Percentiles rank a stretch among this genome's conserved stretches.
Evolutionary conservation across 2,113 vertebrate species (phyloP).

Genomic region (Tetrao urogallus): DNA sequence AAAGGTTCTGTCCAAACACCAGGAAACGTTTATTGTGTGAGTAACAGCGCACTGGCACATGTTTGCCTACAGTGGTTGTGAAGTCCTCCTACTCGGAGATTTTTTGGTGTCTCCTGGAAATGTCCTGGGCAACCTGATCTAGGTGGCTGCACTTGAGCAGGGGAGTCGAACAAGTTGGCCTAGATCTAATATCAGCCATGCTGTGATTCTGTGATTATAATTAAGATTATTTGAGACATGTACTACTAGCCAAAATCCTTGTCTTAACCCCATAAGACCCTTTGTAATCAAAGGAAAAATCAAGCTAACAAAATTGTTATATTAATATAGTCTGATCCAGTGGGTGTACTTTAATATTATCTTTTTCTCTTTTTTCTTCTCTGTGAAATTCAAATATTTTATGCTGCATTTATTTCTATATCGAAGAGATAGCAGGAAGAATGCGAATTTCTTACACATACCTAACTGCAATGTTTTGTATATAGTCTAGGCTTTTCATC

Average conservation of each 20-base stretch:
- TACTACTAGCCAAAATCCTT: neutral
- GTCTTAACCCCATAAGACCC: neutral
- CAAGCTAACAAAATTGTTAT: neutral
- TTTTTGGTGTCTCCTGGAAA: neutral
- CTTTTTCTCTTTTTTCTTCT: neutral
- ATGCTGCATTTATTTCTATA: neutral
- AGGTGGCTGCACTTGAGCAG: neutral
- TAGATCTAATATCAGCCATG: neutral
- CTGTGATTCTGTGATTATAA: neutral
- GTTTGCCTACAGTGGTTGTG: neutral
- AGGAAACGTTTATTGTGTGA: neutral
- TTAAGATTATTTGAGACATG: neutral
- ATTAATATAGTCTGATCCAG: neutral
- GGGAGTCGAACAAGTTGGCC: no score
- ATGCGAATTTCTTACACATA: neutral
- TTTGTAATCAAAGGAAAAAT: neutral
- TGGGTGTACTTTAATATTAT: neutral
- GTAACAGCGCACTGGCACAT: neutral
- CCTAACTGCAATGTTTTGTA: neutral
- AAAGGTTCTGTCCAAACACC: neutral
- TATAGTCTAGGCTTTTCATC: neutral
- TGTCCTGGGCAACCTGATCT: neutral
- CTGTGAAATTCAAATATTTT: neutral
- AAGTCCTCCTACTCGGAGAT: neutral
- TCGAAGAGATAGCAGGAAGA: neutral